Evolutionary conservation across 1,140 invertebrate genomes (phyloP).

Genomic region (Olivierus martensii): DNA sequence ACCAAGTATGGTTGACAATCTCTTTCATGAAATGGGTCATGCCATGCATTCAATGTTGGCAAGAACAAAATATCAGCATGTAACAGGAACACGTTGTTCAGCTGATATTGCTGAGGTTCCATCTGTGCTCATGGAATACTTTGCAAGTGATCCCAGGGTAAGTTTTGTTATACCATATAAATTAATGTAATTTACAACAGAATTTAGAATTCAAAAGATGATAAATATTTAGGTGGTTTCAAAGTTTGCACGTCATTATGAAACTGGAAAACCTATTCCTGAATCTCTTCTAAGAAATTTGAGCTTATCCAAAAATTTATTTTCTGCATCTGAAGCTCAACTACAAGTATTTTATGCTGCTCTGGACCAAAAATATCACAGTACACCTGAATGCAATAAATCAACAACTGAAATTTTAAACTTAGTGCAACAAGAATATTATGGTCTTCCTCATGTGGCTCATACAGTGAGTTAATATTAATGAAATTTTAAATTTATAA

Average conservation of each 20-base stretch:
- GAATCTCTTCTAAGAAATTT: slow-evolving; percentile 57
- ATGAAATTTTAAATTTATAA: neutral
- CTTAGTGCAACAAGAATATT: slow-evolving; percentile 66
- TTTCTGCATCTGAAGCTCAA: slow-evolving; percentile 80
- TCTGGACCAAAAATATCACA: slow-evolving; percentile 81
- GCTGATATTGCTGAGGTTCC: slow-evolving; percentile 98
- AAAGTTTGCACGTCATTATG: slow-evolving; percentile 79
- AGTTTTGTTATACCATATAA: slow-evolving; percentile 10
- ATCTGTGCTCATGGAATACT: slow-evolving; percentile 96
- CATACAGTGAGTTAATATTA: slow-evolving; percentile 53
- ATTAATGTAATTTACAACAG: neutral
- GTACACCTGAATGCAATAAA: slow-evolving; percentile 25
- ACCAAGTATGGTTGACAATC: slow-evolving; percentile 76
- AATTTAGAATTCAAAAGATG: neutral
- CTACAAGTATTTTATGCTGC: slow-evolving; percentile 77
- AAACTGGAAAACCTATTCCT: slow-evolving; percentile 71
- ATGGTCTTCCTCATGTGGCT: slow-evolving; percentile 67
- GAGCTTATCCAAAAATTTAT: slow-evolving; percentile 68
- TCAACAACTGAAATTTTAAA: slow-evolving; percentile 59
- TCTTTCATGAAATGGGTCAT: slow-evolving; percentile 99
- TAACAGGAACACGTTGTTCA: slow-evolving; percentile 88
- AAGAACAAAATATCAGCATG: slow-evolving; percentile 87
- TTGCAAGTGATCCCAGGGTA: slow-evolving; percentile 75
- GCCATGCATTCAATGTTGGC: slow-evolving; percentile 98
- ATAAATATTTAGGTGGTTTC: slow-evolving; percentile 48